Evolutionary conservation across 2,797 vertebrate species (phyloP).

Genomic region (Oryzias dopingdopingensis): DNA sequence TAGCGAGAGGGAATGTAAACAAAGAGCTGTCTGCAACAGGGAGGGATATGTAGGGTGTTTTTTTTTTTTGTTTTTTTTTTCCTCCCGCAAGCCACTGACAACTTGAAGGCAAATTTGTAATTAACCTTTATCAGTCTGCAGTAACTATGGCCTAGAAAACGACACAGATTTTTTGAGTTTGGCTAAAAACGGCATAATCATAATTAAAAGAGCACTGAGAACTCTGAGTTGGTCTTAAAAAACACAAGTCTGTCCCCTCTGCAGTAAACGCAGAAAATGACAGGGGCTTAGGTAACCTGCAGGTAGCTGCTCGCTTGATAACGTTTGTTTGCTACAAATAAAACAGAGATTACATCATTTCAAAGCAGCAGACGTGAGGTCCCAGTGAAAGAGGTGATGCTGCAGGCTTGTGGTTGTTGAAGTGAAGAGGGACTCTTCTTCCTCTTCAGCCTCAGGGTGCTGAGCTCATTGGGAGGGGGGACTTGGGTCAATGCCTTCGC

Average conservation of each 20-base stretch:
- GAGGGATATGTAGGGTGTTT: no score
- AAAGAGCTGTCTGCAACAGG: no score
- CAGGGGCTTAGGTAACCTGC: slow-evolving; percentile 26
- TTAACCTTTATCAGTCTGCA: no score
- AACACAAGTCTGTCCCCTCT: neutral
- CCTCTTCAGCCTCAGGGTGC: slow-evolving; percentile 39
- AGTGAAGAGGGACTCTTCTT: slow-evolving; percentile 29
- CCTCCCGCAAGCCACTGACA: no score
- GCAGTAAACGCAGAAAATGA: slow-evolving; percentile 10
- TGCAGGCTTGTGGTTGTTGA: slow-evolving; percentile 21
- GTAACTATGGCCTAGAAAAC: no score
- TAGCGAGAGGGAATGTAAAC: no score
- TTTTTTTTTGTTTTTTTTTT: no score
- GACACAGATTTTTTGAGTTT: no score
- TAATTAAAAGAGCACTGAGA: no score
- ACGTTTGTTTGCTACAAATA: slow-evolving; percentile 37
- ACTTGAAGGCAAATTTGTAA: no score
- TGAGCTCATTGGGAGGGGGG: slow-evolving; percentile 32
- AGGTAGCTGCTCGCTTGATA: neutral
- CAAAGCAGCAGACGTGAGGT: slow-evolving; percentile 14
- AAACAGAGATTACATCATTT: slow-evolving; percentile 32
- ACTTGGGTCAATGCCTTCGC: slow-evolving; percentile 49
- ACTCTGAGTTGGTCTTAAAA: no score
- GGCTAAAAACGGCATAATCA: no score
- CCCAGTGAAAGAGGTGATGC: slow-evolving; percentile 18